Percentiles rank a stretch among this genome's conserved stretches.
These are phyloP conservation scores for Gobiocypris rarus DNA, from an alignment of 2,113 vertebrate genomes.

Conservation along the genomic window DNA sequence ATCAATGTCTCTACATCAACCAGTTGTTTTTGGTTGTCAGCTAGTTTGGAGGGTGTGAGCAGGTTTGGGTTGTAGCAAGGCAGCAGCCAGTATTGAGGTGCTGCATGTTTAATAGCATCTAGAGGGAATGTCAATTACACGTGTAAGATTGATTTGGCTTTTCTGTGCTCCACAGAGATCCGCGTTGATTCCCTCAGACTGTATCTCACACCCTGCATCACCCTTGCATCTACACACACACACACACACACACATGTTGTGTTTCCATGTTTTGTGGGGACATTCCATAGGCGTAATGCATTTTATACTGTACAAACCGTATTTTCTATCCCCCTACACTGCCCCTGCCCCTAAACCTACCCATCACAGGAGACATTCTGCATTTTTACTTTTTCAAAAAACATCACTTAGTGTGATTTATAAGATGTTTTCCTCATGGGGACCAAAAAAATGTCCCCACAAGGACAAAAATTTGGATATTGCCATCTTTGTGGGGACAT, in stretches of 20 bases:
- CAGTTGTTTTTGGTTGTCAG: slow-evolving; percentile 52
- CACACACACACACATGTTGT: neutral
- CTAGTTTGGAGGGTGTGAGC: slow-evolving; percentile 26
- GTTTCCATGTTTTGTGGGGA: too few species aligned
- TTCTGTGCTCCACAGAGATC: slow-evolving; percentile 42
- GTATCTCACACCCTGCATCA: neutral
- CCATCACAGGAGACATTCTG: too few species aligned
- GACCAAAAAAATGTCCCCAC: too few species aligned
- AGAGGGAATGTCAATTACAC: slow-evolving; percentile 61
- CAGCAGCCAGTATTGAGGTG: slow-evolving; percentile 30
- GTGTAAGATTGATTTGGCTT: slow-evolving; percentile 54
- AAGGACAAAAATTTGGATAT: too few species aligned
- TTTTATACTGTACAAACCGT: too few species aligned
- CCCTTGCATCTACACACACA: neutral
- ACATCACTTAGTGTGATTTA: too few species aligned
- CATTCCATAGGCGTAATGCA: too few species aligned
- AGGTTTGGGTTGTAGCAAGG: slow-evolving; percentile 6
- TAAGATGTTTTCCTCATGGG: too few species aligned
- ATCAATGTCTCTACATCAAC: slow-evolving; percentile 48
- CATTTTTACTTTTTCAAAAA: too few species aligned
- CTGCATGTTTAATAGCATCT: slow-evolving; percentile 60
- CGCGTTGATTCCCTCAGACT: neutral
- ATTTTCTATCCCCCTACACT: too few species aligned
- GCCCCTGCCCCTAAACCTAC: too few species aligned
- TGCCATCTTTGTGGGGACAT: too few species aligned